These are phyloP conservation scores for Corythornis madagascariensis DNA, from an alignment of 2,113 vertebrate genomes.

Conservation along the genomic window DNA sequence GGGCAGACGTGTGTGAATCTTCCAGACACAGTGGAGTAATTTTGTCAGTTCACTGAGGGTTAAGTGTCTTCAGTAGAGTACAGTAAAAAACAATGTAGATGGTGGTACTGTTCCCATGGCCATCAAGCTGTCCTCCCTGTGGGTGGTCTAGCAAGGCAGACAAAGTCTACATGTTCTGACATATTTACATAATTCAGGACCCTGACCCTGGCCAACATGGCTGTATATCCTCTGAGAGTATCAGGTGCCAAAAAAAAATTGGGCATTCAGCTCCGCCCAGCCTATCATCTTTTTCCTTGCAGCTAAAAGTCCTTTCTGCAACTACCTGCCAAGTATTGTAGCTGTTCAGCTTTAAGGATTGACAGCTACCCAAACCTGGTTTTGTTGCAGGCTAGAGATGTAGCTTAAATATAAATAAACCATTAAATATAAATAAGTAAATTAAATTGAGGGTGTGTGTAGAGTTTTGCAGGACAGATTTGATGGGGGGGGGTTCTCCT, in stretches of 20 bases:
- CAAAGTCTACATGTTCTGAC: not conserved
- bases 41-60: not conserved
- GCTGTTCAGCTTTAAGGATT: constrained; percentile 19
- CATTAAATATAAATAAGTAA: not conserved
- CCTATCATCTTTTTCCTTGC: not conserved
- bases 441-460: fast-evolving
- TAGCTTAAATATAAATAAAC: not conserved
- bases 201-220: not conserved
- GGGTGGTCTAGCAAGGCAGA: constrained; percentile 26
- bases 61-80: not conserved
- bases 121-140: not conserved
- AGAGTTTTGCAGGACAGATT: not conserved
- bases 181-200: not conserved
- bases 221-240: not conserved
- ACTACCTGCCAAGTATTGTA: not conserved
- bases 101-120: constrained; percentile 10
- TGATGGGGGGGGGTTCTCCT: not conserved
- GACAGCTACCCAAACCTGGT: not conserved
- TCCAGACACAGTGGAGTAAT: not conserved
- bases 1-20: not conserved
- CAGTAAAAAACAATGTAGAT: not conserved
- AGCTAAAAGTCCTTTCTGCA: not conserved
- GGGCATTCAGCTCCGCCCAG: not conserved
- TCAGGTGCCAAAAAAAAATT: not conserved
- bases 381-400: not conserved